Evolutionary conservation across 1,140 invertebrate genomes (phyloP), one percentile per base, ranked within the genome.

Genomic region (Danaus plexippus): DNA sequence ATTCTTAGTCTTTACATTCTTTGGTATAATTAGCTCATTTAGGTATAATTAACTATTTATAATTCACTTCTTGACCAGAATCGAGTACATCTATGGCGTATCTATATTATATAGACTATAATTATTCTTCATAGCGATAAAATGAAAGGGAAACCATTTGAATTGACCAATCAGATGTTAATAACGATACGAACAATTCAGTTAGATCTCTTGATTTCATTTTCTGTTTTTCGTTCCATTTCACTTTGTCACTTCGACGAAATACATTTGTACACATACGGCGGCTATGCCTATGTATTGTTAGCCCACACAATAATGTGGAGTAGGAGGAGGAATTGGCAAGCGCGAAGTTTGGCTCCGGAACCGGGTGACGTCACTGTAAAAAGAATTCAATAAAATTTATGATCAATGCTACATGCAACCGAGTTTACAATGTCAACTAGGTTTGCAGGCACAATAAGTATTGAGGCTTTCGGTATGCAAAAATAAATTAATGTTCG

Each of bases 11-110:
- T 82, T 85, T 81, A 85, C 81, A 85, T 73, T 83, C 74, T 82
- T 84, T 85, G 80, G 81, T 78, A 77, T 79, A 84, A 61, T 76
- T 70, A 85, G 82, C 82, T 85, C 82, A 68, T 77, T 79, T 82
- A 80, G 72, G 70, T 84, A 75, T 67, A 75, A 50, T 76, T 70
- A 73, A 67, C 66, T 77, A 73, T 69, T 59, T 62, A 60, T 78
- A 75, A 80, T 76, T 80, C 81, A 73, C 18, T 51, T 73, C 59
- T 69, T 64, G 59, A 67, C 54, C 66, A 61, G 64, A 71, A 71
- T 71, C 69, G 54, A 62, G 68, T 74, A 82, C 72, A 75, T 55
- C 73, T 79, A 82, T 61, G 52, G 63, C 76, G 65, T 67, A 69
- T 55, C 65, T 69, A 73, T 63, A 61, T 50, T 59, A 45, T 63